phyloP scores from a whole-genome alignment of 2,113 vertebrate genomes.

The Addax nasomaculatus region DNA sequence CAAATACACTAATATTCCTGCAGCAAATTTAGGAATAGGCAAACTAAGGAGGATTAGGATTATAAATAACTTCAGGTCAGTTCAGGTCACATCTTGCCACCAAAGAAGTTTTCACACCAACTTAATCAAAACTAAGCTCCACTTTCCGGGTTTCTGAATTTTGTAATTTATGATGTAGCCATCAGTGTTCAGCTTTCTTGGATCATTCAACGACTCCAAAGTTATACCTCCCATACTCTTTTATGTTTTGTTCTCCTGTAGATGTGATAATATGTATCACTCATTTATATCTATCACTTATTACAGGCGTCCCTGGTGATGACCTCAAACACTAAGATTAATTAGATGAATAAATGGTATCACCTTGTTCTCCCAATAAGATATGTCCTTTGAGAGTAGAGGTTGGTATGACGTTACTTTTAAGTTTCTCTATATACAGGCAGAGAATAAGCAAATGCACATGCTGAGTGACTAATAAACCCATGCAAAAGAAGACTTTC shows the following conservation, averaged over 20 bases:
- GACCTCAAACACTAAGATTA: not conserved
- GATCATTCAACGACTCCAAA: not conserved
- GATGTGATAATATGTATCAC: not conserved
- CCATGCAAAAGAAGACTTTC: not conserved
- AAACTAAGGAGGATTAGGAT: not conserved
- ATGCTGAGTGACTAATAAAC: not conserved
- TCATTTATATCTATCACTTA: not conserved
- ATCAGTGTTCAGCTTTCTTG: not conserved
- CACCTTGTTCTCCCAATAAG: not conserved
- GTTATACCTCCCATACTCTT: not conserved
- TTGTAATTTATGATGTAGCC: not conserved
- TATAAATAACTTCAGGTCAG: slow-evolving; percentile 50
- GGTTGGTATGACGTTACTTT: not conserved
- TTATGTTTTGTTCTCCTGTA: not conserved
- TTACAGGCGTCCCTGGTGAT: not conserved
- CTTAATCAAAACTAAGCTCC: not conserved
- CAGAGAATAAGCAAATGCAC: not conserved
- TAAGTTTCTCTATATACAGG: not conserved
- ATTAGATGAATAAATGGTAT: not conserved
- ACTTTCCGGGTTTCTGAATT: slow-evolving; percentile 2
- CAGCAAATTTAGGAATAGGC: slow-evolving; percentile 7
- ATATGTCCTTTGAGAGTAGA: not conserved
- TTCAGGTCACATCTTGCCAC: slow-evolving; percentile 33
- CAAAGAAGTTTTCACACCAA: slow-evolving; percentile 27
- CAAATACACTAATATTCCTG: slow-evolving; percentile 13